phyloP scores from a whole-genome alignment of 2,888 invertebrate species.

The Lycophotia porphyrea region DNA sequence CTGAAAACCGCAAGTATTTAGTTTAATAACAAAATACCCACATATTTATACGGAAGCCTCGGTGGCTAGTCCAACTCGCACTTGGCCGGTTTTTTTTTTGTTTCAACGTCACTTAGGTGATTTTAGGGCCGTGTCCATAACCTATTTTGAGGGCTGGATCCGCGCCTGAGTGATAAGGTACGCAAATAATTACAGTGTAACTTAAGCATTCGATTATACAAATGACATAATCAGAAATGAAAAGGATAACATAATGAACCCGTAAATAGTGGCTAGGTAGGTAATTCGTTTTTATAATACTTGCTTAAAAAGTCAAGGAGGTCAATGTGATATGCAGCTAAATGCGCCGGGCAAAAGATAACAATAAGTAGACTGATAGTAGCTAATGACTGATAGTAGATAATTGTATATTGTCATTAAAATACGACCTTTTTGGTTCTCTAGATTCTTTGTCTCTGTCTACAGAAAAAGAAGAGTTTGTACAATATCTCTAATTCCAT shows the following conservation, averaged over 20 bases:
- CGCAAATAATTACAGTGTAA: not conserved
- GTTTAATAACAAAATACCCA: no score
- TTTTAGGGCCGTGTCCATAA: no score
- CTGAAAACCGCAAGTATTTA: no score
- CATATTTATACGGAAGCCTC: no score
- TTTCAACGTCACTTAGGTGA: no score
- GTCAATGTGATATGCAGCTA: not conserved
- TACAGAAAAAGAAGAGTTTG: not conserved
- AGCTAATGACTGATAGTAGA: slow-evolving; percentile 1
- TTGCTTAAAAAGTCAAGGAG: not conserved
- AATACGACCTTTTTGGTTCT: not conserved
- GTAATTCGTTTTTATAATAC: not conserved
- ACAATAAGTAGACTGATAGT: not conserved
- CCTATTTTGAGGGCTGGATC: no score
- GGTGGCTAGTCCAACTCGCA: no score
- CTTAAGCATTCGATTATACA: not conserved
- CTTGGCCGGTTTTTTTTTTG: no score
- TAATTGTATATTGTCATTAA: not conserved
- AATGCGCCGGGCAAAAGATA: not conserved
- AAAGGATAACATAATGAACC: not conserved
- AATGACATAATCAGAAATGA: not conserved
- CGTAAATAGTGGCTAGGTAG: not conserved
- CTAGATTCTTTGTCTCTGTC: not conserved
- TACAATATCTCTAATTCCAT: no score
- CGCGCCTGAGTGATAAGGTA: no score